Base-by-base conservation (phyloP, 2,888 invertebrate genomes). In the Meiosimyza decipiens region DNA sequence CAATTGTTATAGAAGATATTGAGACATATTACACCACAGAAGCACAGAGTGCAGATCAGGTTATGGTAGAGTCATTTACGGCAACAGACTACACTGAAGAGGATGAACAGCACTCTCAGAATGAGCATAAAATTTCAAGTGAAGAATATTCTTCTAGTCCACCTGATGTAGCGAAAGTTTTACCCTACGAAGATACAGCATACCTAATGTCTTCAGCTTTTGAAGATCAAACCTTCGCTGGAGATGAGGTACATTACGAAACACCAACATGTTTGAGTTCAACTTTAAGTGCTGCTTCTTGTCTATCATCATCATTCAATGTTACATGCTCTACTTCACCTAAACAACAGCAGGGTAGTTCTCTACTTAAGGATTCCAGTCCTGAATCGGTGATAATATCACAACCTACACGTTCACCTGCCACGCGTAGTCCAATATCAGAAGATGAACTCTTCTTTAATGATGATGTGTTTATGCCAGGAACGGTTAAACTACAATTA, bases 11-110 rank as follows among this genome's bases (percentile, higher is more conserved):
- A 22, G 94, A 93, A 80, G 93, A 92, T 84, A 91, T 94, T 6
- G 93, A 94, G 84, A 94, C 94, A 22, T 95, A 93, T 82, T 95
- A 93, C 79, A 91, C 94, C 88, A 91, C 90, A 52, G 93, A 93
- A 81, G 92, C 92, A 0, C 94, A 95, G 87, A 93, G 92, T 86
- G 92, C 94, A 0, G 92, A 91, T 75, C 93, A 93, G 83, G 94
- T 95, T 0, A 90, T 91, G 57, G 89, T 95, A 0, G 94, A 94
- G 78, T 93, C 93, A 71, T 90, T 84, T 16, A 90, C 92, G 65
- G 91, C 91, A 51, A 91, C 92, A 55, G 89, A 90, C 65, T 87
- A 89, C 0, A 89, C 88, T 3, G 89, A 89, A 7, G 90, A 90
- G 72, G 89, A 94, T 72, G 89, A 94, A 0, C 88, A 88, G 75